Evolutionary conservation across 2,888 invertebrate species (phyloP), one percentile per base, ranked within the genome.

Genomic region (Helicoverpa assulta): DNA sequence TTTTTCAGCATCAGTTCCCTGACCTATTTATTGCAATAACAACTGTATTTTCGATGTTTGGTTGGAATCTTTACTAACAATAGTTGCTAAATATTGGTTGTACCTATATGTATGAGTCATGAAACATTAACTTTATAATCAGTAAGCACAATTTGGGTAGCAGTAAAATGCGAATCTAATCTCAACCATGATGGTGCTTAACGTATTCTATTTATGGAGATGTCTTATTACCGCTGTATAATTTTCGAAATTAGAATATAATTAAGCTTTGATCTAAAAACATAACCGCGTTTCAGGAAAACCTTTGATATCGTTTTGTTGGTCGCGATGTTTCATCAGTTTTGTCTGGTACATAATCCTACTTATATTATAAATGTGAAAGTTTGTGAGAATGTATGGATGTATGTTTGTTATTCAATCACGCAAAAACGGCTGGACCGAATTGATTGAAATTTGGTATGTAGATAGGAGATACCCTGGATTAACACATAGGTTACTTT

Each of bases 211-310:
- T 73, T 73, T 73, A 65, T 37, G 73, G 56, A 66, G 29, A 63
- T 73, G 16, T 78, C 59, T 73, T 50, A 73, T 73, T 73, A 68
- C 56, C 5, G 52, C 63, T 55, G 66, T 56, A 63, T 59, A 33
- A 69, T 73, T 78, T 67, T 26, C 52, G 51, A 61, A 52, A 14
- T 53, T 61, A 61, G 33, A 63, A 21, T 67, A 69, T 67, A 69
- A 78, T 73, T 78, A 66, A 61, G 78, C 65, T 78, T 78, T 69
- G 66, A 78, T 78, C 65, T 76, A 59, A 58, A 71, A 67, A 62
- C 40, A 65, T 65, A 52, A 40, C 16, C 10, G 19, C 40, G n/a
- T 52, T 66, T 50, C 18, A 33, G 33, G 62, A 56, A 66, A 62
- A 43, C 14, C 59, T 66, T 76, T 70, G 71, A 76, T 70, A 50